Percentiles rank a stretch among this genome's conserved stretches.
phyloP scores from a whole-genome alignment of 2,113 vertebrate species.

The Tragelaphus scriptus region DNA sequence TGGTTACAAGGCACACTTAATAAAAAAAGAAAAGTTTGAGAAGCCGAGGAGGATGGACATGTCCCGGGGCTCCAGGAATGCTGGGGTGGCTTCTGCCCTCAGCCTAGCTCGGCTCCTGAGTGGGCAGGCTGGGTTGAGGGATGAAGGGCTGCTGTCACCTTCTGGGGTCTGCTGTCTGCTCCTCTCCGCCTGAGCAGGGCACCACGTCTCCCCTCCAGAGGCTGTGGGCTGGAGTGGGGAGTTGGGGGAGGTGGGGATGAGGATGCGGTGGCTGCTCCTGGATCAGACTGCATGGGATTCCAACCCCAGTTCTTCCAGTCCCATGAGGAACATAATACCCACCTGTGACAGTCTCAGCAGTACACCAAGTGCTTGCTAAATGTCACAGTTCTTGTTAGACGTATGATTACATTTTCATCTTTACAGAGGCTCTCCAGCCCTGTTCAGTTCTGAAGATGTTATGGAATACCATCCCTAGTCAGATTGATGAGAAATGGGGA shows the following conservation, averaged over 20 bases:
- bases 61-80: rapidly evolving
- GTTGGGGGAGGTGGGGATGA: too few species aligned
- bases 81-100: neutral
- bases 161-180: neutral
- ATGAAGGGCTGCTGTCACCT: neutral
- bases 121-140: neutral
- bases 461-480: neutral
- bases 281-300: rapidly evolving
- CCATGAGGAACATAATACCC: rapidly evolving
- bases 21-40: constrained; percentile 40
- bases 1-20: constrained; percentile 28
- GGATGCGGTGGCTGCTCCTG: too few species aligned
- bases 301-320: neutral
- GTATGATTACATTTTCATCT: neutral
- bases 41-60: rapidly evolving
- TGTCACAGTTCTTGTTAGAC: neutral
- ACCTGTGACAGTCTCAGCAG: neutral
- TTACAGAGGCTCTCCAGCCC: neutral
- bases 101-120: rapidly evolving
- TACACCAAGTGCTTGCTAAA: rapidly evolving
- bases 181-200: neutral
- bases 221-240: neutral
- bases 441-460: neutral
- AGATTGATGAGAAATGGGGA: neutral
- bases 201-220: neutral